Evolutionary conservation across 2,113 vertebrate species (phyloP), one percentile per base, ranked within the genome.

Genomic region (Tychaedon coryphoeus): DNA sequence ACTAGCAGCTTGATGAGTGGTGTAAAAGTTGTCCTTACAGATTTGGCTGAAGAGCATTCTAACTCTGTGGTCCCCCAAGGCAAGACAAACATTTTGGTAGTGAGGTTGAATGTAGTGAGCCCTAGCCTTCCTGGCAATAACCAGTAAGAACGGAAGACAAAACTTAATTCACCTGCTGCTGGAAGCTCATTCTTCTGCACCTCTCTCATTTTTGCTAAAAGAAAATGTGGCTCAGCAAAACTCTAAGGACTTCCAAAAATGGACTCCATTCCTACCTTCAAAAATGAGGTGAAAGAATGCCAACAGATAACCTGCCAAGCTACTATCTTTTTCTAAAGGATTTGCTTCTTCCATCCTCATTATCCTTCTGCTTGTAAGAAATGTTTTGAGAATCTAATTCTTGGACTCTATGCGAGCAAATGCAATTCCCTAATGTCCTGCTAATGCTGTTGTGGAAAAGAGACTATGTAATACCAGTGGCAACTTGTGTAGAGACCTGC

Each of bases 21-120:
- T 72, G 53, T 72, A 92, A 93, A 88, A 72, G 29, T 34, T 69
- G 45, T 64, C 40, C 19, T 81, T 87, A 54, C 12, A 78, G 70
- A 34, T 87, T 75, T 81, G 60, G 38, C 42, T 89, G 86, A 61
- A 73, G 72, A 95, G 19, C 36, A n/a, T 51, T 45, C 56, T 61
- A 14, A 42, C 26, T 62, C 87, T 66, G 15, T 0, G 0, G 13
- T 62, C 7, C 15, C 10, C 2, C 16, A 67, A 38, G 42, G 42
- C 29, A 83, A 75, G 34, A 36, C 2, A 4, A 24, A 43, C 24
- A 36, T 75, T 72, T 69, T 36, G 19, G 45, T 45, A 43, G 56
- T 12, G 17, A 45, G 33, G 5, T 45, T 67, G 29, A 50, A 29
- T 22, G 48, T 64, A 54, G 33, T 72, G 34, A 8, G 4, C 34